Conservation (phyloP, 1,140 invertebrate species). For the Drepana arcuata region DNA sequence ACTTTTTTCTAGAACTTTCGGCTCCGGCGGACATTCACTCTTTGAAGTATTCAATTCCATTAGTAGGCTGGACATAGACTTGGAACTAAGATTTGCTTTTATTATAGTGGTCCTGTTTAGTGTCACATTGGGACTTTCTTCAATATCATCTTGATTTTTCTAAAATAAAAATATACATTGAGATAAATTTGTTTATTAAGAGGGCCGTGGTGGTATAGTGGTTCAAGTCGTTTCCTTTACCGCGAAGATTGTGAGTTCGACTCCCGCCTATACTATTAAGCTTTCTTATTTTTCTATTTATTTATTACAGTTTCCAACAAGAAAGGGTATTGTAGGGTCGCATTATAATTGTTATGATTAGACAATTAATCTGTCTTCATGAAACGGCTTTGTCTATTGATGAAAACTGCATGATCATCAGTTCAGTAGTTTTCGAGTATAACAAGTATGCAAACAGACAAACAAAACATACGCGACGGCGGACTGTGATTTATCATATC, state of each 20-base stretch:
- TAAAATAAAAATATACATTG: slow-evolving; percentile 19
- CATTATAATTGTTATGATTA: no score
- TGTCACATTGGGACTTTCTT: slow-evolving; percentile 23
- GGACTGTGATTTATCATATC: background rate
- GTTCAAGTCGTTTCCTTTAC: background rate
- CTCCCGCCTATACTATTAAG: background rate
- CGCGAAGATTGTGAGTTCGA: no score
- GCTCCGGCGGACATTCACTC: slow-evolving; percentile 9
- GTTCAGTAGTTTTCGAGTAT: background rate
- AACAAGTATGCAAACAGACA: background rate
- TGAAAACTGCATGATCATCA: no score
- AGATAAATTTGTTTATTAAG: slow-evolving; percentile 1
- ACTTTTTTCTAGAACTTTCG: slow-evolving; percentile 29
- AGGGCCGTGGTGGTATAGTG: background rate
- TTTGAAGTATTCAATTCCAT: slow-evolving; percentile 16
- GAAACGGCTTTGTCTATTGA: no score
- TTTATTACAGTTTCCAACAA: no score
- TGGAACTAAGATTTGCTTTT: slow-evolving; percentile 44
- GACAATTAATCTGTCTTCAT: no score
- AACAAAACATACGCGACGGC: background rate
- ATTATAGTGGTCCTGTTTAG: slow-evolving; percentile 42
- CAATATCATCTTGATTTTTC: slow-evolving; percentile 32
- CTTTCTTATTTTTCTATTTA: background rate
- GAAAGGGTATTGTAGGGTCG: no score
- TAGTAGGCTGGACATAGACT: slow-evolving; percentile 27